Percentiles rank a stretch among this genome's conserved stretches.
phyloP scores from a whole-genome alignment of 2,888 invertebrate species.

The Neoascia interrupta region DNA sequence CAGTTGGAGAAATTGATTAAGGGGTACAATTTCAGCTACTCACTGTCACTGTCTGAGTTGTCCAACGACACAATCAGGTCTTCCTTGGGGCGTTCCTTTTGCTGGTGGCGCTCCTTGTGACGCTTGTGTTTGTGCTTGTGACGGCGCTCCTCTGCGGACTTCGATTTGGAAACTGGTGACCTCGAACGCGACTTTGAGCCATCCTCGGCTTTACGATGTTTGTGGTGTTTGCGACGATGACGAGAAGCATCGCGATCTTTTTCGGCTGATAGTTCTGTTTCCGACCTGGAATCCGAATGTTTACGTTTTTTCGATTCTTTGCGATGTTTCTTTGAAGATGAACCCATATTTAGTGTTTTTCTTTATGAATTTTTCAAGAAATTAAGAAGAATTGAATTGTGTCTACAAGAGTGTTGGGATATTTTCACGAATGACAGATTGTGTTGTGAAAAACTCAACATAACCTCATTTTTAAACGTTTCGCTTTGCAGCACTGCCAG shows the following conservation, averaged over 20 bases:
- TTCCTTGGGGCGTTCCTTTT: constrained; percentile 71
- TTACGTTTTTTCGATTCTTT: constrained; percentile 77
- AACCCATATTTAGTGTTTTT: constrained; percentile 75
- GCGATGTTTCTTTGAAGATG: constrained; percentile 79
- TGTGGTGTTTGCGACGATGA: constrained; percentile 70
- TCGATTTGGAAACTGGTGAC: constrained; percentile 20
- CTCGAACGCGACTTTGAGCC: constrained; percentile 40
- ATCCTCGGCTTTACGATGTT: constrained; percentile 68
- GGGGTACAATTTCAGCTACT: constrained; percentile 74
- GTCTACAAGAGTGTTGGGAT: background rate
- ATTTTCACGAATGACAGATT: constrained; percentile 10
- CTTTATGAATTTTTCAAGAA: background rate
- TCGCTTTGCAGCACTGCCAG: constrained; percentile 1
- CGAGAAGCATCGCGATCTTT: constrained; percentile 50
- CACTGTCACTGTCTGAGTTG: constrained; percentile 79
- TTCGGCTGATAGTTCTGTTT: constrained; percentile 60
- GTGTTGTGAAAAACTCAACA: constrained; percentile 16
- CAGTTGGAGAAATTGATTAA: background rate
- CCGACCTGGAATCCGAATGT: constrained; percentile 72
- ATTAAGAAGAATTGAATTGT: constrained; percentile 13
- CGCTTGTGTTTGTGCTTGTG: constrained; percentile 74
- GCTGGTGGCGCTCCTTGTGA: constrained; percentile 76
- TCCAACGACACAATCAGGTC: constrained; percentile 74
- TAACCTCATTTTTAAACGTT: constrained; percentile 50
- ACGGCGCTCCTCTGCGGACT: constrained; percentile 70